Evolutionary conservation across 2,113 vertebrate species (phyloP).

Genomic region (Campylorhamphus procurvoides): DNA sequence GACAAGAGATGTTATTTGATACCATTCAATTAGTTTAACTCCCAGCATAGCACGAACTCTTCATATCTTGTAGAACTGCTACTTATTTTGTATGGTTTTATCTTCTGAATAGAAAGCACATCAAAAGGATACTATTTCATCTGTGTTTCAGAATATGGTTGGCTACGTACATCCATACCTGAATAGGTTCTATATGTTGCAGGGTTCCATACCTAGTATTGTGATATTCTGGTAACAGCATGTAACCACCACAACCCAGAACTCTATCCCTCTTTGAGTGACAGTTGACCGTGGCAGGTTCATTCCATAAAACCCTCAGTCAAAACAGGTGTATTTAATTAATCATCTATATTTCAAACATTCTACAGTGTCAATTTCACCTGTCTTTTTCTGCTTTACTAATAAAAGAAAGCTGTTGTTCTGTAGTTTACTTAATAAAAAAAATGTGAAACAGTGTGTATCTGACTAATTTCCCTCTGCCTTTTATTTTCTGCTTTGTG

Average conservation of each 20-base stretch:
- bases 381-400: not conserved
- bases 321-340: not conserved
- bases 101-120: not conserved
- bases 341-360: not conserved
- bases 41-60: not conserved
- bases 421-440: not conserved
- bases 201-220: not conserved
- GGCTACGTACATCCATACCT: not conserved
- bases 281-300: not conserved
- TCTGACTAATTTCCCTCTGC: not conserved
- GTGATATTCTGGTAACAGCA: not conserved
- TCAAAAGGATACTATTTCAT: not conserved
- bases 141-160: not conserved
- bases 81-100: not conserved
- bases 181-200: not conserved
- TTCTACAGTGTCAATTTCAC: not conserved
- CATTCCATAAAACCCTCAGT: not conserved
- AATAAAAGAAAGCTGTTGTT: not conserved
- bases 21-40: not conserved
- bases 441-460: not conserved
- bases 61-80: not conserved
- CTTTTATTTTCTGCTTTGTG: not conserved
- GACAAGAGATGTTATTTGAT: not conserved
- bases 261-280: not conserved
- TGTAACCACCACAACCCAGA: not conserved